These are phyloP conservation scores for Cinclus cinclus DNA, from an alignment of 2,113 vertebrate genomes.

Conservation along the genomic window DNA sequence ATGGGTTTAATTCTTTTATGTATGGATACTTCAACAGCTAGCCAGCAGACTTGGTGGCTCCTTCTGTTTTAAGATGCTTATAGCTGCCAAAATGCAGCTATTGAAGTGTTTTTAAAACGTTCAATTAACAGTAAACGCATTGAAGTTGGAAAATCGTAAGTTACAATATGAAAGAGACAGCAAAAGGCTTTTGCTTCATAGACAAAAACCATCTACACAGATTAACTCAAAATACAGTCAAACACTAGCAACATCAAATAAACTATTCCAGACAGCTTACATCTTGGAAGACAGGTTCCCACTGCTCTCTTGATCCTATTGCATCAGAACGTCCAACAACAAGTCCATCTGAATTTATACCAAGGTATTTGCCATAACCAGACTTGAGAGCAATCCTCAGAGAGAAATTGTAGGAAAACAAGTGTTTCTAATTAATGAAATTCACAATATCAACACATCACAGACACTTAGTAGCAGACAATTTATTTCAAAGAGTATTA, in stretches of 20 bases:
- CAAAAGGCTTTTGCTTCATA: not conserved
- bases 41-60: not conserved
- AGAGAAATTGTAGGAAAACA: not conserved
- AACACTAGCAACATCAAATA: not conserved
- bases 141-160: not conserved
- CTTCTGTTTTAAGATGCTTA: not conserved
- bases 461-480: not conserved
- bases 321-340: constrained; percentile 93
- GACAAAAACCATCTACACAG: not conserved
- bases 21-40: not conserved
- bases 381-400: constrained; percentile 93
- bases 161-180: not conserved
- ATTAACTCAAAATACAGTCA: not conserved
- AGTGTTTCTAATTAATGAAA: not conserved
- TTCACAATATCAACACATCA: not conserved
- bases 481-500: not conserved
- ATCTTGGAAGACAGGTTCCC: constrained; percentile 94
- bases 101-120: not conserved
- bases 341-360: constrained; percentile 92
- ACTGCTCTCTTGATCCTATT: constrained; percentile 94
- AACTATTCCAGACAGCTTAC: constrained; percentile 74
- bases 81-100: not conserved
- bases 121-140: not conserved
- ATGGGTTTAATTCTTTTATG: not conserved
- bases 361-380: constrained; percentile 95